Conservation (phyloP, 64 coral and sea anemone genomes). For the Porites australiensis region DNA sequence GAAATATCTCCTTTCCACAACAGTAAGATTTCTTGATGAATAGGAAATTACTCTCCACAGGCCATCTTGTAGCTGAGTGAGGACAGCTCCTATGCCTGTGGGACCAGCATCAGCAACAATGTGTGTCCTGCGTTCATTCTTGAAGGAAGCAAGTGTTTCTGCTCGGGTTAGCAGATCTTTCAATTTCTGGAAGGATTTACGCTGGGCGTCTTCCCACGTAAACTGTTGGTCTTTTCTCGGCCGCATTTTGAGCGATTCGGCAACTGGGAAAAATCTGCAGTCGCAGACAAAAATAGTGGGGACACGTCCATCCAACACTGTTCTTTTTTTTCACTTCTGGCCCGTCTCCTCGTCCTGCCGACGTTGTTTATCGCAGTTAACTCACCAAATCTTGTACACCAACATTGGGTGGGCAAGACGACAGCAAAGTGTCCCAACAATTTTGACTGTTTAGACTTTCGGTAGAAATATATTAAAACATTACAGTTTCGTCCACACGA, state of each 20-base stretch:
- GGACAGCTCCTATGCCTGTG: conserved; percentile 25
- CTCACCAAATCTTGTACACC: too few species aligned
- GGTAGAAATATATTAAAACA: too few species aligned
- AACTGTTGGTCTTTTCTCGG: conserved; percentile 33
- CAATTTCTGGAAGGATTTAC: conserved; percentile 36
- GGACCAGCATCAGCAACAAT: conserved; percentile 45
- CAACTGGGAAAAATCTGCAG: too few species aligned
- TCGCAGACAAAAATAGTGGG: too few species aligned
- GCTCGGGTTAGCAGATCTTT: conserved; percentile 38
- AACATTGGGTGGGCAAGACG: too few species aligned
- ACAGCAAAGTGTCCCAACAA: too few species aligned
- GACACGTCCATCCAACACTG: too few species aligned
- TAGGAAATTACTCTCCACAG: conserved; percentile 37
- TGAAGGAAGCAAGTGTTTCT: conserved; percentile 44
- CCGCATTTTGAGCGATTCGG: conserved; percentile 3
- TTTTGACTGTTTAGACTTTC: too few species aligned
- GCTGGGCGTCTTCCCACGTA: conserved; percentile 23
- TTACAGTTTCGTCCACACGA: too few species aligned
- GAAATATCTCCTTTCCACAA: conserved; percentile 40
- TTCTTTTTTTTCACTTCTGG: too few species aligned
- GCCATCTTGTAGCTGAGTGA: conserved; percentile 30
- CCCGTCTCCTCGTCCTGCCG: too few species aligned
- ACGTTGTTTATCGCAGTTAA: too few species aligned
- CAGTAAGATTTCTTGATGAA: conserved; percentile 40
- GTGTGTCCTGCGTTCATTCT: conserved; percentile 36